A percentile compares a stretch with the other conserved stretches of the same genome.
These are phyloP conservation scores for Sinotaia quadrata DNA, from an alignment of 2,888 invertebrate species.

Conservation along the genomic window DNA sequence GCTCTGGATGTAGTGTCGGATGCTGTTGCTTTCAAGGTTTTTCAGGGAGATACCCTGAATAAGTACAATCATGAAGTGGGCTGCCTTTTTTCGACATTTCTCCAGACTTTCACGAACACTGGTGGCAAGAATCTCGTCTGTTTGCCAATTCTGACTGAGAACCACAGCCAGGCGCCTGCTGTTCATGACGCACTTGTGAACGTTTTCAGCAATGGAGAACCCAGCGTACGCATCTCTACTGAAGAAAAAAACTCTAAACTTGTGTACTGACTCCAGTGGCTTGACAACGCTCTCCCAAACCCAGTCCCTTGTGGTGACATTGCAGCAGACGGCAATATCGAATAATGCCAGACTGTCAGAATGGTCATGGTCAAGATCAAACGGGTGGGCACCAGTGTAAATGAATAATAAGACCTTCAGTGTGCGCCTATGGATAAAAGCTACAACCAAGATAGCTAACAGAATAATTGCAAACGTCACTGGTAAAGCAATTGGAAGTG, in stretches of 20 bases:
- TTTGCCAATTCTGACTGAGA: constrained; percentile 7
- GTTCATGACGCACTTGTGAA: constrained; percentile 20
- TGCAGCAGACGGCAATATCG: constrained; percentile 22
- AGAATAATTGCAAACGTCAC: neutral
- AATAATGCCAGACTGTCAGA: constrained; percentile 4
- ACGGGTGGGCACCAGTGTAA: constrained; percentile 23
- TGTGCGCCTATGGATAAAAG: constrained; percentile 11
- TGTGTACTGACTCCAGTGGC: neutral
- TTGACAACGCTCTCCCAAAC: constrained; percentile 7
- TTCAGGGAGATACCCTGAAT: neutral
- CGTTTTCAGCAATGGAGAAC: constrained; percentile 14
- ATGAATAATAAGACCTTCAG: constrained; percentile 26
- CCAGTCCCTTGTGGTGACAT: constrained; percentile 16
- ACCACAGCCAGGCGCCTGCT: constrained; percentile 21
- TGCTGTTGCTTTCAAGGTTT: constrained; percentile 13
- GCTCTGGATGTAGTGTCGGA: constrained; percentile 9
- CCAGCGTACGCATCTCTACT: constrained; percentile 20
- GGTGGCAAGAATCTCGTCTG: constrained; percentile 3
- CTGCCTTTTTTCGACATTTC: constrained; percentile 14
- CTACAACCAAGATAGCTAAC: neutral
- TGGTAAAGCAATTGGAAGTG: constrained; percentile 20
- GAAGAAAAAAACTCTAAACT: constrained; percentile 22
- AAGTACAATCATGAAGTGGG: constrained; percentile 16
- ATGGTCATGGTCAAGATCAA: constrained; percentile 24
- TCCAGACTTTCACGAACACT: constrained; percentile 8